These are phyloP conservation scores for Lutraria rhynchaena DNA, from an alignment of 1,140 invertebrate genomes.

Conservation along the genomic window DNA sequence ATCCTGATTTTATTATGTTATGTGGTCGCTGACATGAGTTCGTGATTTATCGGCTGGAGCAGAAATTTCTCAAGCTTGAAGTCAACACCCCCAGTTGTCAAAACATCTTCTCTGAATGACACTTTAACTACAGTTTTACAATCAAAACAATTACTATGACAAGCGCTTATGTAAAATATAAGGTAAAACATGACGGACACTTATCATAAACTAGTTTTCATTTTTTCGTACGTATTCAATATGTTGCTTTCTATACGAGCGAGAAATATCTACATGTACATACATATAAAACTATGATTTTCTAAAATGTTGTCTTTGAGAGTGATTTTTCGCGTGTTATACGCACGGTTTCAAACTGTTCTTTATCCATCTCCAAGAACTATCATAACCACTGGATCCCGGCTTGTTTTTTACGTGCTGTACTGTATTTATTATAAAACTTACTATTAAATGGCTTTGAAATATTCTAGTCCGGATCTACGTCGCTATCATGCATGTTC, in stretches of 20 bases:
- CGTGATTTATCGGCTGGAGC: not conserved
- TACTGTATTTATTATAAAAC: too few relatives aligned
- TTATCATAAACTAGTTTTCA: not conserved
- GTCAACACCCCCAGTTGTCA: conserved; percentile 18
- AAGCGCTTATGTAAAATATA: conserved; percentile 18
- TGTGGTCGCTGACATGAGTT: not conserved
- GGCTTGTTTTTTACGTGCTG: too few relatives aligned
- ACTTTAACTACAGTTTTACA: not conserved
- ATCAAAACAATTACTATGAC: not conserved
- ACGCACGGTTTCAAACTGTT: too few relatives aligned
- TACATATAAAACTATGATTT: not conserved
- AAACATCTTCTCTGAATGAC: not conserved
- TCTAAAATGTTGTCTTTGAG: not conserved
- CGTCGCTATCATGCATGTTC: too few relatives aligned
- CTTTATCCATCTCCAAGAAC: too few relatives aligned
- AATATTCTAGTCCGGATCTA: too few relatives aligned
- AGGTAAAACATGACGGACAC: not conserved
- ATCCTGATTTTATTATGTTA: not conserved
- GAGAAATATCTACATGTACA: not conserved
- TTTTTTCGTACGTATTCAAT: not conserved
- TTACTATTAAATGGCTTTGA: too few relatives aligned
- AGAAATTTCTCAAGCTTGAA: not conserved
- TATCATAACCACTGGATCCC: too few relatives aligned
- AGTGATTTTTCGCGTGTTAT: too few relatives aligned
- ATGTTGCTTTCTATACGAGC: not conserved